phyloP scores from a whole-genome alignment of 2,113 vertebrate species.

The Pteruthius melanotis region DNA sequence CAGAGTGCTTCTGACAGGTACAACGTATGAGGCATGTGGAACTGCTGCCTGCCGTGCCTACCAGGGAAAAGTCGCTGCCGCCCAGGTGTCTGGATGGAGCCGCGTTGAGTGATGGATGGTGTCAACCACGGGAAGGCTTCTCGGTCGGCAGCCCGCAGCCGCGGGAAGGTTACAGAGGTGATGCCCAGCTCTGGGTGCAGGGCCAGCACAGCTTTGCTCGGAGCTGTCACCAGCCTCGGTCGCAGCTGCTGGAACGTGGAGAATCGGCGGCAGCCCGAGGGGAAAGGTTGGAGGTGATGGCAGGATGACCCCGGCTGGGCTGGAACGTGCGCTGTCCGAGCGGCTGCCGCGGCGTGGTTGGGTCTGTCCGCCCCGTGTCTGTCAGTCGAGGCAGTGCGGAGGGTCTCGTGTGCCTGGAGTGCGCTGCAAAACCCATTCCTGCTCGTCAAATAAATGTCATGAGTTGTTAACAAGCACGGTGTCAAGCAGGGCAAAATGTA shows the following conservation, averaged over 20 bases:
- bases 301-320: neutral
- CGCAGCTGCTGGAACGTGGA: neutral
- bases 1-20: neutral
- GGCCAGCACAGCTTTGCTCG: neutral
- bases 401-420: neutral
- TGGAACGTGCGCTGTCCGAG: neutral
- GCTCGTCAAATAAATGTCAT: slow-evolving; percentile 66
- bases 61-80: neutral
- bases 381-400: neutral
- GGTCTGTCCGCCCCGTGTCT: neutral
- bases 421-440: neutral
- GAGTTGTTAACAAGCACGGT: slow-evolving; percentile 72
- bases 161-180: neutral
- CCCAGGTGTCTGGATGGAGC: neutral
- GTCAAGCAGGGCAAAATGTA: slow-evolving; percentile 71
- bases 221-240: neutral
- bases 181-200: neutral
- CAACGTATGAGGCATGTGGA: neutral
- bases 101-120: neutral
- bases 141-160: neutral
- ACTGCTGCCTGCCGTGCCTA: neutral
- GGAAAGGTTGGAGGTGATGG: neutral
- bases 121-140: neutral
- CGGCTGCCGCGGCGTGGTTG: neutral
- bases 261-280: neutral